Evolutionary conservation across 2,888 invertebrate genomes (phyloP).

Genomic region (Lasioglossum zephyrum): DNA sequence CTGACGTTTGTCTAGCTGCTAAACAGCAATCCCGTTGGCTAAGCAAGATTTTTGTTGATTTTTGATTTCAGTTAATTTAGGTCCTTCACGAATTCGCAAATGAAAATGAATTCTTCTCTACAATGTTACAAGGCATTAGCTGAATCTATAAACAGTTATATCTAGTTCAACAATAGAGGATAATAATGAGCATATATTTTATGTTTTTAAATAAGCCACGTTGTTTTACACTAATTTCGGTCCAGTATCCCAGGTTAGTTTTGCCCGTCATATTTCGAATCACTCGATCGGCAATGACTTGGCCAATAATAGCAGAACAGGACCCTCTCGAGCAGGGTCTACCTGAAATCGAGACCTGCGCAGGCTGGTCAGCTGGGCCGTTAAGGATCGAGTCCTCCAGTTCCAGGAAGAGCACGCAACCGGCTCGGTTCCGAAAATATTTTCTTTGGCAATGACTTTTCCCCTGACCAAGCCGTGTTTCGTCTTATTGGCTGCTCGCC

Average conservation of each 20-base stretch:
- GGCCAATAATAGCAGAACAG: not conserved
- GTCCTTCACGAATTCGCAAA: not conserved
- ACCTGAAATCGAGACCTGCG: constrained; percentile 53
- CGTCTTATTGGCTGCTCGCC: constrained; percentile 47
- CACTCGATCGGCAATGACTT: not conserved
- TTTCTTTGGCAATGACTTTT: constrained; percentile 53
- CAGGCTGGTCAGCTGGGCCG: constrained; percentile 30
- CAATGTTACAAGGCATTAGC: not conserved
- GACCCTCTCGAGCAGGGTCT: constrained; percentile 33
- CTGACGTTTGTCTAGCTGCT: not conserved
- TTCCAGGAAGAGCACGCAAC: constrained; percentile 37
- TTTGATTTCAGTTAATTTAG: not conserved
- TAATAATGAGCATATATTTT: not conserved
- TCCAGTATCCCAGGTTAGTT: not conserved
- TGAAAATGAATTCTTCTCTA: not conserved
- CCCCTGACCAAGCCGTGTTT: constrained; percentile 21
- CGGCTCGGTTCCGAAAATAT: constrained; percentile 49
- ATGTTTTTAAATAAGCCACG: not conserved
- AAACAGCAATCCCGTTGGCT: no score
- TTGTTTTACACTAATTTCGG: not conserved
- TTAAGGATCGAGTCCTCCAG: constrained; percentile 23
- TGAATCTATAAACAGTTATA: not conserved
- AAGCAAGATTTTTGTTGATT: no score
- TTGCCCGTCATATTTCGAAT: not conserved
- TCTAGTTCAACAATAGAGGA: not conserved